These are phyloP conservation scores for Caenorhabditis uteleia DNA, from an alignment of 2,888 invertebrate species.

Conservation along the genomic window DNA sequence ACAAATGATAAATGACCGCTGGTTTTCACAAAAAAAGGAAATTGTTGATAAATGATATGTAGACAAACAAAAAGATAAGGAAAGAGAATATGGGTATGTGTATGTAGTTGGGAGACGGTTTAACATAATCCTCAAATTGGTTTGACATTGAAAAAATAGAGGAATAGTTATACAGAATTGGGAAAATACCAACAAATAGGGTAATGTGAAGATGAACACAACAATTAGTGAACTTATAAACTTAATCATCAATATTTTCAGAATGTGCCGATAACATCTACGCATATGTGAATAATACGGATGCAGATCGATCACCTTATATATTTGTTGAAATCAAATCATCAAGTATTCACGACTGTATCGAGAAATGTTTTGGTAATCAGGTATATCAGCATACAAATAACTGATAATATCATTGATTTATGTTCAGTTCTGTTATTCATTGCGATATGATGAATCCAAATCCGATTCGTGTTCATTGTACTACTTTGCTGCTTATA, in stretches of 20 bases:
- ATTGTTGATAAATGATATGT: too few relatives aligned
- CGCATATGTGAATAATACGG: slow-evolving; percentile 46
- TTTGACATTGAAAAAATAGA: too few relatives aligned
- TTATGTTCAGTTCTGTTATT: slow-evolving; percentile 55
- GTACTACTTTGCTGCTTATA: slow-evolving; percentile 57
- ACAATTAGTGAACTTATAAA: too few relatives aligned
- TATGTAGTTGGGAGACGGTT: slow-evolving; percentile 16
- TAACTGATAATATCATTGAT: background rate
- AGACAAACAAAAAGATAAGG: too few relatives aligned
- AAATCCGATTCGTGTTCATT: slow-evolving; percentile 44
- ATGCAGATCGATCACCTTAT: slow-evolving; percentile 48
- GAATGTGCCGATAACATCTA: slow-evolving; percentile 53
- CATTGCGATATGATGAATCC: slow-evolving; percentile 52
- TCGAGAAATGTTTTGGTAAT: slow-evolving; percentile 62
- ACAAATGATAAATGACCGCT: too few relatives aligned
- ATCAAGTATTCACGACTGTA: slow-evolving; percentile 52
- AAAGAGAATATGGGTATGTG: too few relatives aligned
- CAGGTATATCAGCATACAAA: slow-evolving; percentile 25
- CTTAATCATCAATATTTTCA: slow-evolving; percentile 45
- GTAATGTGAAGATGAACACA: too few relatives aligned
- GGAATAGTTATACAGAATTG: too few relatives aligned
- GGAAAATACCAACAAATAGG: too few relatives aligned
- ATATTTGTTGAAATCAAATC: slow-evolving; percentile 47
- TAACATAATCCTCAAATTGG: slow-evolving; percentile 41
- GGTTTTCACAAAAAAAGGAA: too few relatives aligned